Base-by-base conservation (phyloP, 2,113 vertebrate genomes). In the Sylvia atricapilla region DNA sequence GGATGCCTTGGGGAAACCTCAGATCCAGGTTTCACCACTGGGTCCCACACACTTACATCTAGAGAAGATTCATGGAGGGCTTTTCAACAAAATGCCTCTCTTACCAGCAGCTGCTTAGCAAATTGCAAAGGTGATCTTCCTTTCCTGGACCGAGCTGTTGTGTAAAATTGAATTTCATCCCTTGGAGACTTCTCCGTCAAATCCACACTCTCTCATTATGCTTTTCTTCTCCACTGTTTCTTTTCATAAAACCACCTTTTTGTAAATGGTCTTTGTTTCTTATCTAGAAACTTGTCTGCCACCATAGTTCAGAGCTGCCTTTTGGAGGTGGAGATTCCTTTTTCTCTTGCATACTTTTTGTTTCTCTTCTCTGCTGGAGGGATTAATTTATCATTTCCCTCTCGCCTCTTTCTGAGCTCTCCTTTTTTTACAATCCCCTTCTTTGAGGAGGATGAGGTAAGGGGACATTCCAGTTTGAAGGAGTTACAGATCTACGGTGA, bases 91-190 rank as follows among this genome's bases (percentile, higher is more conserved):
- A 75, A 15, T 7, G 10, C 8, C 85, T 6, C 11, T 63, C 30
- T 77, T 80, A 33, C 19, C 19, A 70, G 37, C 28, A 82, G 41
- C 58, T 69, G 21, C 64, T 77, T 49, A 49, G 46, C 31, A 24
- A 91, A 76, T 39, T 87, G 30, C 33, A 66, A 33, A 52, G 19
- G 33, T 67, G 73, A 89, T 72, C 31, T 59, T 91, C 52, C n/a
- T 92, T 93, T 89, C 63, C 64, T 74, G 69, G 46, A 27, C 39
- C 63, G 70, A 93, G 73, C 68, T 88, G 55, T 55, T 55, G 43
- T 41, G 56, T 84, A 90, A 77, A 93, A 94, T 74, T 93, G 50
- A 77, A 77, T 95, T 93, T 70, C 31, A 49, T 63, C 28, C 75
- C 46, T 88, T 74, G 63, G 74, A 90, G 92, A 89, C 56, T 14